Evolutionary conservation across 2,797 vertebrate species (phyloP).

Genomic region (Scarus forsteni): DNA sequence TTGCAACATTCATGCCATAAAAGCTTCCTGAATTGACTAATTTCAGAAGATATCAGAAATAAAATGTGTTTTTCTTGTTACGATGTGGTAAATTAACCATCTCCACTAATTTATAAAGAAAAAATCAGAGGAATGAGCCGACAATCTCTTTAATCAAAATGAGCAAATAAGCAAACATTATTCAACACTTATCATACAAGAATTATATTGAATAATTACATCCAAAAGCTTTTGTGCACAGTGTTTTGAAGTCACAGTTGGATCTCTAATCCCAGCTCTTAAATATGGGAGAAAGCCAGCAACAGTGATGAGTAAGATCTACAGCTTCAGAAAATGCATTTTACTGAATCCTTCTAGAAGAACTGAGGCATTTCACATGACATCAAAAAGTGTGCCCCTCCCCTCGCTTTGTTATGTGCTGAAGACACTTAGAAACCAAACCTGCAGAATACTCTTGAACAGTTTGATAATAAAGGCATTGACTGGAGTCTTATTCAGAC

Average conservation of each 20-base stretch:
- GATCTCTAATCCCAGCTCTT: conserved; percentile 15
- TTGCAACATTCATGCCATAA: too few species aligned
- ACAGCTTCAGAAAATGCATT: conserved; percentile 21
- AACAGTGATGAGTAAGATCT: conserved; percentile 43
- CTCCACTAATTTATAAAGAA: background rate
- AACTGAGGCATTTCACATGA: conserved; percentile 47
- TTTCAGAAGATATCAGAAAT: background rate
- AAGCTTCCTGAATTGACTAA: too few species aligned
- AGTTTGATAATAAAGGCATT: conserved; percentile 11
- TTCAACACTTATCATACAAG: conserved; percentile 34
- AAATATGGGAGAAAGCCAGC: conserved; percentile 44
- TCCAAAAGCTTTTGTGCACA: conserved; percentile 55
- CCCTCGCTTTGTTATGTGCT: conserved; percentile 5
- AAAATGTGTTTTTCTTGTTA: background rate
- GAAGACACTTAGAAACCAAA: conserved; percentile 44
- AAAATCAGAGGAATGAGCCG: conserved; percentile 9
- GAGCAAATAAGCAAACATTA: conserved; percentile 33
- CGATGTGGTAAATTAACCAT: background rate
- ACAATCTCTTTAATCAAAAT: conserved; percentile 69
- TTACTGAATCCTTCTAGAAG: conserved; percentile 28
- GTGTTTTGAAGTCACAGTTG: conserved; percentile 46
- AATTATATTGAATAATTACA: conserved; percentile 41
- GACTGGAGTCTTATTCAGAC: conserved; percentile 43
- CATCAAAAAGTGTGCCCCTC: conserved; percentile 16
- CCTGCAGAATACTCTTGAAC: conserved; percentile 12